Conservation (phyloP, 2,888 invertebrate genomes). For the Drosophila melanosoma region DNA sequence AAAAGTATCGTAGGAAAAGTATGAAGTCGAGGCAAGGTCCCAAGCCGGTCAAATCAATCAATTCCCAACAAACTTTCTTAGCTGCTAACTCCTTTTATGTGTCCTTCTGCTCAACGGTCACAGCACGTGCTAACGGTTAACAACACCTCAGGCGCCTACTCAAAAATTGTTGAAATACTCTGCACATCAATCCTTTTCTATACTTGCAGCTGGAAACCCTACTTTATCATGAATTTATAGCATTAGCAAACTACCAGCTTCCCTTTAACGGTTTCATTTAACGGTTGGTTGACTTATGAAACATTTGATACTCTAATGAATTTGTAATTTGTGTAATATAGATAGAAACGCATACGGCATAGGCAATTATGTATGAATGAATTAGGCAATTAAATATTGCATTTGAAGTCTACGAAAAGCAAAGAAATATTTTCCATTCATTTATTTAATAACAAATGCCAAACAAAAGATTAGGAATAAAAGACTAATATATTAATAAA, state of each 20-base stretch:
- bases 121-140: slow-evolving; percentile 32
- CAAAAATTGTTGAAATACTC: slow-evolving; percentile 33
- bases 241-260: slow-evolving; percentile 42
- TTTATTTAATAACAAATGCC: no score
- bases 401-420: neutral
- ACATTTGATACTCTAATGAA: slow-evolving; percentile 3
- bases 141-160: slow-evolving; percentile 26
- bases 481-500: neutral
- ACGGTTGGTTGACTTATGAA: slow-evolving; percentile 5
- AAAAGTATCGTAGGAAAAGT: neutral
- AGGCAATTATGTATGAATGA: neutral
- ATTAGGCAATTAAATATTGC: neutral
- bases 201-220: neutral
- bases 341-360: neutral
- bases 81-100: slow-evolving; percentile 10
- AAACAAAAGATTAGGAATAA: neutral
- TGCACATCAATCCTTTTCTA: slow-evolving; percentile 5
- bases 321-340: neutral
- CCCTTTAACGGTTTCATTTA: slow-evolving; percentile 47
- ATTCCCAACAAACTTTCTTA: slow-evolving; percentile 22
- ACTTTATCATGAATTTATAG: slow-evolving; percentile 49
- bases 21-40: neutral
- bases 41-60: slow-evolving; percentile 51
- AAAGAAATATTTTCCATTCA: neutral
- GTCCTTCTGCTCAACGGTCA: slow-evolving; percentile 9